These are phyloP conservation scores for Nematopogon swammerdamellus DNA, from an alignment of 2,888 invertebrate genomes.

Conservation along the genomic window DNA sequence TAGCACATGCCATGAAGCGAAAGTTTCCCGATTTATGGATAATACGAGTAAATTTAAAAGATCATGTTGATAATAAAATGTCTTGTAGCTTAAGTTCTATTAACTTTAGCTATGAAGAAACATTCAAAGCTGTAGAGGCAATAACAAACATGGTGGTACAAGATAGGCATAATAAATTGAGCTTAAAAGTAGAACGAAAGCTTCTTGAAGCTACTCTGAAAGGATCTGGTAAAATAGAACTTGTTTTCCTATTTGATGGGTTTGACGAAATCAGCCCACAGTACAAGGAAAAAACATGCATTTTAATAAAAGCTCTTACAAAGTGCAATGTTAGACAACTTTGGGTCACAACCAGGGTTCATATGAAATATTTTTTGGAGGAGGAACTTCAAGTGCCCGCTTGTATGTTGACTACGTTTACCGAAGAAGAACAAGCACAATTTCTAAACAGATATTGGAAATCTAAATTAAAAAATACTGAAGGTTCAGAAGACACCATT, in stretches of 20 bases:
- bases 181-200: background rate
- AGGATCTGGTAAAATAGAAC: background rate
- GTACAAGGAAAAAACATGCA: background rate
- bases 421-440: background rate
- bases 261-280: background rate
- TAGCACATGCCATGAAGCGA: background rate
- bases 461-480: background rate
- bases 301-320: background rate
- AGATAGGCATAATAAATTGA: background rate
- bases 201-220: background rate
- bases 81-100: no score
- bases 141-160: background rate
- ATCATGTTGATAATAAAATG: background rate
- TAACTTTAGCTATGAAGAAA: background rate
- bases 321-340: background rate
- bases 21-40: background rate
- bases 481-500: background rate
- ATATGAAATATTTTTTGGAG: background rate
- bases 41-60: background rate
- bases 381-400: background rate
- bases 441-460: background rate
- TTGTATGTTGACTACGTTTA: background rate
- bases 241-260: background rate
- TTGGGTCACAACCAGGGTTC: background rate
- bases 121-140: background rate